Evolutionary conservation across 2,113 vertebrate species (phyloP).

Genomic region (Plotosus lineatus): DNA sequence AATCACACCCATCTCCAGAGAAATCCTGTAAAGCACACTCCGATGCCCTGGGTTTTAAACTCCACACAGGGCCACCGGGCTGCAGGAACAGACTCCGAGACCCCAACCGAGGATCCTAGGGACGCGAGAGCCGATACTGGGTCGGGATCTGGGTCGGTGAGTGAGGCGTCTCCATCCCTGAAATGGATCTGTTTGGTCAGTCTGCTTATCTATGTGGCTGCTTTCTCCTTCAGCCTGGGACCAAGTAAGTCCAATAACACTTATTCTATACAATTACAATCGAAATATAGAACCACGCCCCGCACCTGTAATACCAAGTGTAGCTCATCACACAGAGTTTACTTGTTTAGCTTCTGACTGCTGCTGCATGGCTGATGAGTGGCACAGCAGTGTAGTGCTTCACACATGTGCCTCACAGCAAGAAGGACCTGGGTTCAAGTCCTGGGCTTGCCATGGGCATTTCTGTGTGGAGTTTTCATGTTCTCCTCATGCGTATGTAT

Average conservation of each 20-base stretch:
- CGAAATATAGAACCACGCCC: not conserved
- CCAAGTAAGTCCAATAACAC: slow-evolving; percentile 81
- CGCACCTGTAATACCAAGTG: not conserved
- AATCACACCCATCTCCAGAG: slow-evolving; percentile 37
- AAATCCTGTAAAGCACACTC: slow-evolving; percentile 40
- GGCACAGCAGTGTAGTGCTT: too few species aligned
- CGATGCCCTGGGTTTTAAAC: slow-evolving; percentile 27
- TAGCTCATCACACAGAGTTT: not conserved
- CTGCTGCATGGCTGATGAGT: not conserved
- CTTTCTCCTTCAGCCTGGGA: slow-evolving; percentile 92
- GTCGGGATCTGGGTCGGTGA: slow-evolving; percentile 25
- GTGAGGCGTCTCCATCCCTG: slow-evolving; percentile 69
- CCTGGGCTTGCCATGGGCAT: too few species aligned
- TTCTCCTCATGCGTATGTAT: too few species aligned
- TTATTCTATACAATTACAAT: too few species aligned
- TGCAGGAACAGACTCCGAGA: not conserved
- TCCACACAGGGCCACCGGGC: slow-evolving; percentile 32
- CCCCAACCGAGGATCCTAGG: slow-evolving; percentile 38
- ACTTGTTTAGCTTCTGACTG: not conserved
- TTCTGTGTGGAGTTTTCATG: too few species aligned
- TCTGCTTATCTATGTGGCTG: slow-evolving; percentile 87
- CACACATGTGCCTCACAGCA: too few species aligned
- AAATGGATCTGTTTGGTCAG: slow-evolving; percentile 89
- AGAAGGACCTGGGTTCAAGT: too few species aligned
- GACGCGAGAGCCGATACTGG: slow-evolving; percentile 43